These are phyloP conservation scores for Heliconius himera DNA, from an alignment of 1,140 invertebrate genomes.

Conservation along the genomic window DNA sequence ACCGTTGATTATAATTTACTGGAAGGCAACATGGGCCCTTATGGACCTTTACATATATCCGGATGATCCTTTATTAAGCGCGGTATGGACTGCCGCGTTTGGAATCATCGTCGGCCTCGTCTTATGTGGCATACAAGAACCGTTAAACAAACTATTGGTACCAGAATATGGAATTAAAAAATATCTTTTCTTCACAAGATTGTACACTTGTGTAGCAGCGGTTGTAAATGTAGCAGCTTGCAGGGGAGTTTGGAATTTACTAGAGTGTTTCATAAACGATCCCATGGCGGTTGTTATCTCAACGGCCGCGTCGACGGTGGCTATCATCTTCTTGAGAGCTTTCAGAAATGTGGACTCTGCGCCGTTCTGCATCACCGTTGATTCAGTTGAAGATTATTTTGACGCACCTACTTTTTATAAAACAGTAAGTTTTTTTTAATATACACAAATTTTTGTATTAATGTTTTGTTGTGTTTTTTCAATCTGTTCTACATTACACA, in stretches of 20 bases:
- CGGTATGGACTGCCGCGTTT: constrained; percentile 35
- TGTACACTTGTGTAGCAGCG: constrained; percentile 44
- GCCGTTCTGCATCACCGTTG: constrained; percentile 43
- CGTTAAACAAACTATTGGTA: constrained; percentile 36
- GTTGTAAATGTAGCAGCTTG: constrained; percentile 46
- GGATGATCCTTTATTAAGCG: constrained; percentile 40
- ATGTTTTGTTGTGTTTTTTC: no score
- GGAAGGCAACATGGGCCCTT: constrained; percentile 47
- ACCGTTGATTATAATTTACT: constrained; percentile 47
- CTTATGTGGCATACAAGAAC: constrained; percentile 42
- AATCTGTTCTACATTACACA: no score
- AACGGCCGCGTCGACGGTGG: constrained; percentile 40
- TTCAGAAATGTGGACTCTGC: constrained; percentile 48
- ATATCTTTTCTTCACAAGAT: constrained; percentile 45
- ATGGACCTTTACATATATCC: constrained; percentile 52
- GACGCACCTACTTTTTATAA: constrained; percentile 52
- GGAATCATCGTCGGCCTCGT: constrained; percentile 44
- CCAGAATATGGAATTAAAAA: constrained; percentile 41
- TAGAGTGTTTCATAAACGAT: constrained; percentile 38
- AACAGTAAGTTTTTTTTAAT: constrained; percentile 44
- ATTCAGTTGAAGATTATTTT: constrained; percentile 50
- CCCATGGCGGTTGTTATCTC: constrained; percentile 33
- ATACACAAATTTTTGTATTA: background rate
- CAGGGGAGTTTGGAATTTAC: constrained; percentile 51
- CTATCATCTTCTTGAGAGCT: constrained; percentile 41